phyloP scores from a whole-genome alignment of 1,140 invertebrate genomes.

The Streblospio benedicti region DNA sequence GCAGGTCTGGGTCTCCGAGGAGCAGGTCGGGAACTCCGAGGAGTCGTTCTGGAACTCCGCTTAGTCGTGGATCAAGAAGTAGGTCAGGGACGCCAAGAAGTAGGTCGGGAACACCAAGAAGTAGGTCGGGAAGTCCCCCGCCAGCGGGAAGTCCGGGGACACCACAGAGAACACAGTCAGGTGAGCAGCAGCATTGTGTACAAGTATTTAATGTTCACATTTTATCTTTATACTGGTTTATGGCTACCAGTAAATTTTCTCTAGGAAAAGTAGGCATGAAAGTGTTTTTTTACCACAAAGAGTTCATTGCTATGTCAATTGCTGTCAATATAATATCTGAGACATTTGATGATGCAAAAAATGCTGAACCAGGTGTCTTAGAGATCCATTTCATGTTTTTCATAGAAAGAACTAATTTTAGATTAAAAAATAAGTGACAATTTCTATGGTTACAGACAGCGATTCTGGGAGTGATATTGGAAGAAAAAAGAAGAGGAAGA shows the following conservation, averaged over 20 bases:
- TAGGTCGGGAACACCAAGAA: constrained; percentile 2
- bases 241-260: no score
- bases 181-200: no score
- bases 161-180: not conserved
- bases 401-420: not conserved
- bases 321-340: not conserved
- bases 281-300: no score
- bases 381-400: not conserved
- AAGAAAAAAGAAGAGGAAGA: not conserved
- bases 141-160: not conserved
- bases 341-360: constrained; percentile 1
- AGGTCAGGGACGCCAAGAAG: not conserved
- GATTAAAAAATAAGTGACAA: not conserved
- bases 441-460: not conserved
- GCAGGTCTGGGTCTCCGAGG: not conserved
- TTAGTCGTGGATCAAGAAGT: not conserved
- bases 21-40: not conserved
- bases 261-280: no score
- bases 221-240: no score
- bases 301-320: not conserved
- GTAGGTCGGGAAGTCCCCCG: not conserved
- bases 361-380: not conserved
- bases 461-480: constrained; percentile 3
- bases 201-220: no score
- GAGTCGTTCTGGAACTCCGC: not conserved